phyloP scores from a whole-genome alignment of 2,113 vertebrate genomes.

The Henicopernis longicauda region DNA sequence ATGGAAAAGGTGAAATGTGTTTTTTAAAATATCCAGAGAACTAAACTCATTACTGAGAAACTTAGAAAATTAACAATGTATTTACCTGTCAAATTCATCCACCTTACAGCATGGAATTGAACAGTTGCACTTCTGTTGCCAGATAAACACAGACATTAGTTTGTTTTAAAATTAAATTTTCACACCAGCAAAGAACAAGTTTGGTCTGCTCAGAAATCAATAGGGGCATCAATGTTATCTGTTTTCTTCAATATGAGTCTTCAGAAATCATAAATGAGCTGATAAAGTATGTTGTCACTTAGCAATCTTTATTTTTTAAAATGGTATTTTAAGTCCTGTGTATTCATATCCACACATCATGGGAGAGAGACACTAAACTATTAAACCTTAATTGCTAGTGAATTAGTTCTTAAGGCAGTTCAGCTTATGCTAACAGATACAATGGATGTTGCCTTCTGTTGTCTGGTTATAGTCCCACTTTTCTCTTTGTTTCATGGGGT shows the following conservation, averaged over 20 bases:
- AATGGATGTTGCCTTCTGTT: not conserved
- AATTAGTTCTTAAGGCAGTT: not conserved
- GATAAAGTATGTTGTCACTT: not conserved
- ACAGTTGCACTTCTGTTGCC: not conserved
- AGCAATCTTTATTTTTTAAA: not conserved
- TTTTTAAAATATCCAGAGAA: not conserved
- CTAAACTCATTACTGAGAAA: not conserved
- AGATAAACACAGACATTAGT: not conserved
- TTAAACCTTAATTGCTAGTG: not conserved
- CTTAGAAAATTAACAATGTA: not conserved
- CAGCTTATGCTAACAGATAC: not conserved
- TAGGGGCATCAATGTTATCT: not conserved
- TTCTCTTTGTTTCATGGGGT: not conserved
- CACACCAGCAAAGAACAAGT: not conserved
- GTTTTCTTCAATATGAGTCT: not conserved
- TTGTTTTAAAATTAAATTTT: not conserved
- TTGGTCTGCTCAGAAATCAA: not conserved
- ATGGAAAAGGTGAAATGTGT: not conserved
- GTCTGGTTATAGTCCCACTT: not conserved
- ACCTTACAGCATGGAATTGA: not conserved
- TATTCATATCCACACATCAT: not conserved
- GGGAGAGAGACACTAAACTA: not conserved
- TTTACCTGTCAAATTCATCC: not conserved
- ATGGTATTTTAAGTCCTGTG: not conserved
- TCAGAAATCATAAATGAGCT: not conserved